phyloP scores from a whole-genome alignment of 2,113 vertebrate species.

The Podarcis raffonei region DNA sequence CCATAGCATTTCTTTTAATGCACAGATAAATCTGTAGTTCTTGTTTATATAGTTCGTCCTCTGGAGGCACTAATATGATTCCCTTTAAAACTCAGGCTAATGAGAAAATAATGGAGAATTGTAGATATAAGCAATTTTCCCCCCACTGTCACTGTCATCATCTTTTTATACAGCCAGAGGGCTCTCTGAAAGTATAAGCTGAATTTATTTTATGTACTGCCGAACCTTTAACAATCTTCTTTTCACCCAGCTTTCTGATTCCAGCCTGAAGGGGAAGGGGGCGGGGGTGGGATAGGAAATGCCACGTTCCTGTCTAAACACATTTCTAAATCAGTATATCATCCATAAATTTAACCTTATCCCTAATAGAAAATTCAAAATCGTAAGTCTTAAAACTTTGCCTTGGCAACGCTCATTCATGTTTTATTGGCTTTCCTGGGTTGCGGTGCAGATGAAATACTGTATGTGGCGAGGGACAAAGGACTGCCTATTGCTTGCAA shows the following conservation, averaged over 20 bases:
- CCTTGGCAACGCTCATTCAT: constrained; percentile 45
- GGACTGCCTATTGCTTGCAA: constrained; percentile 34
- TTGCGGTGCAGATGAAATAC: constrained; percentile 51
- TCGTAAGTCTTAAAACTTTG: constrained; percentile 57
- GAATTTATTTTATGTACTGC: constrained; percentile 63
- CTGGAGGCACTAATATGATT: constrained; percentile 68
- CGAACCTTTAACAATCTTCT: constrained; percentile 61
- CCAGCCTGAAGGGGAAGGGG: constrained; percentile 34
- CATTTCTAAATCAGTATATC: constrained; percentile 62
- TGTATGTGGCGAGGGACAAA: constrained; percentile 44
- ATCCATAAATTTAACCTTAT: constrained; percentile 52
- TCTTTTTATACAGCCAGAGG: constrained; percentile 60
- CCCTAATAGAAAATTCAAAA: constrained; percentile 62
- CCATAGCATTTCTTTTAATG: constrained; percentile 68
- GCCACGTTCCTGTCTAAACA: constrained; percentile 48
- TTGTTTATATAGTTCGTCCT: constrained; percentile 64
- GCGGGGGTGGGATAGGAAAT: not conserved
- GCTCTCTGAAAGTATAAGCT: constrained; percentile 62
- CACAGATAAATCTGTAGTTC: constrained; percentile 62
- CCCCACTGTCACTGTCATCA: constrained; percentile 53
- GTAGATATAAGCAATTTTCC: constrained; percentile 59
- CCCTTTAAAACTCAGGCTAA: constrained; percentile 69
- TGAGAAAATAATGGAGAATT: constrained; percentile 73
- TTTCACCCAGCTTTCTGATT: constrained; percentile 49
- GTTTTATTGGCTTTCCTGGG: constrained; percentile 61